Conservation (phyloP, 2,113 vertebrate species). For the Urocitellus parryii region DNA sequence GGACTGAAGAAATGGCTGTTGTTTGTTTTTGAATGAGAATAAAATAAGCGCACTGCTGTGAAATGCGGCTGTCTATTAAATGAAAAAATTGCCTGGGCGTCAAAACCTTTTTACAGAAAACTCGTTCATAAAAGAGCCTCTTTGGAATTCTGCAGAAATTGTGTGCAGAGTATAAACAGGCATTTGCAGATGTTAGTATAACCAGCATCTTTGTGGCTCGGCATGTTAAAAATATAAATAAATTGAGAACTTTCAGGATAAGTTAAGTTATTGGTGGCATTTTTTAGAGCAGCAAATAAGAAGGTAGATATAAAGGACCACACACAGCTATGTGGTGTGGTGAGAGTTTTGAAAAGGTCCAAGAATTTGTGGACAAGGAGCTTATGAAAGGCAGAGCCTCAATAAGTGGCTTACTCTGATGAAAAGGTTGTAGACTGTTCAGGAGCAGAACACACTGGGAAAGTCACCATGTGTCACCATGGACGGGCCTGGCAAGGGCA, state of each 20-base stretch:
- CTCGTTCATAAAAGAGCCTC: slow-evolving; percentile 35
- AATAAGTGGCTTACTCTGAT: neutral
- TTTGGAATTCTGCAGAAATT: slow-evolving; percentile 48
- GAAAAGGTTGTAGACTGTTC: neutral
- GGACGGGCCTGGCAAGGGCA: neutral
- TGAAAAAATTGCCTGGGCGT: slow-evolving; percentile 29
- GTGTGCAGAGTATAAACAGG: slow-evolving; percentile 36
- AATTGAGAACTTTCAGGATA: slow-evolving; percentile 1
- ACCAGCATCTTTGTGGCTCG: neutral
- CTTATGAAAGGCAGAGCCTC: neutral
- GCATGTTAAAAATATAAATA: neutral
- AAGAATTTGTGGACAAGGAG: neutral
- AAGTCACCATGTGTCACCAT: neutral
- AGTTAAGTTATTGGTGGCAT: slow-evolving; percentile 30
- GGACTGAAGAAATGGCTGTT: neutral
- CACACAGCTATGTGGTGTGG: neutral
- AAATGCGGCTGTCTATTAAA: slow-evolving; percentile 57
- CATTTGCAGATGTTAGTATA: slow-evolving; percentile 50
- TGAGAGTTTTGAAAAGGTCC: neutral
- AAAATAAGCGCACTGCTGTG: slow-evolving; percentile 30
- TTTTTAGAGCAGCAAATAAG: slow-evolving; percentile 3
- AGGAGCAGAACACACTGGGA: neutral
- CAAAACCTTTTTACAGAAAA: slow-evolving; percentile 52
- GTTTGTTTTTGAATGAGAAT: slow-evolving; percentile 49
- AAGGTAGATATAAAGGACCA: neutral